Conservation (phyloP, 2,888 invertebrate genomes). For the Crocallis elinguaria region DNA sequence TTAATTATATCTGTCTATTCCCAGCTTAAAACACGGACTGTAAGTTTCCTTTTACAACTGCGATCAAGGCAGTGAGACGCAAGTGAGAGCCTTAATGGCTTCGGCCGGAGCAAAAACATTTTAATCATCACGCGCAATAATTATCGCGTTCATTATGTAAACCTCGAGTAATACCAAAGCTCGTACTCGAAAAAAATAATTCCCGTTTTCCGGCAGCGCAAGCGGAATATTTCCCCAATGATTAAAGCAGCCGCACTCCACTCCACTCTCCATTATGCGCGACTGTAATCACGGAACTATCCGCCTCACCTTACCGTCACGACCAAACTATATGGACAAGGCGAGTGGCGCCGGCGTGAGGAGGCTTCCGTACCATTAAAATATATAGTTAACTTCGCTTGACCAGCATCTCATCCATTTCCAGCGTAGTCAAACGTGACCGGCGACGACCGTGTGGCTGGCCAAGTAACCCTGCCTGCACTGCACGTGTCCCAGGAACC, state of each 20-base stretch:
- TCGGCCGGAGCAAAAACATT: constrained; percentile 14
- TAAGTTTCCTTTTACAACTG: background rate
- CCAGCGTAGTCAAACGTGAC: too few species aligned
- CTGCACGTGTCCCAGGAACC: too few species aligned
- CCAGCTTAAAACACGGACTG: too few species aligned
- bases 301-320: constrained; percentile 41
- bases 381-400: too few species aligned
- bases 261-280: constrained; percentile 73
- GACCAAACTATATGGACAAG: too few species aligned
- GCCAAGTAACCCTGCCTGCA: too few species aligned
- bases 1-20: too few species aligned
- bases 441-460: too few species aligned
- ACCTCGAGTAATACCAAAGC: constrained; percentile 27
- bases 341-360: too few species aligned
- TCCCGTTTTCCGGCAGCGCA: constrained; percentile 42
- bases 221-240: constrained; percentile 77
- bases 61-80: background rate
- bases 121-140: constrained; percentile 35
- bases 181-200: constrained; percentile 47
- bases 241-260: constrained; percentile 68
- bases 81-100: constrained; percentile 4
- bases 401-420: too few species aligned
- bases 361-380: too few species aligned
- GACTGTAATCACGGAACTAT: constrained; percentile 78
- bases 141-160: constrained; percentile 44